phyloP scores from a whole-genome alignment of 2,888 invertebrate genomes.

The Sialis lutaria region DNA sequence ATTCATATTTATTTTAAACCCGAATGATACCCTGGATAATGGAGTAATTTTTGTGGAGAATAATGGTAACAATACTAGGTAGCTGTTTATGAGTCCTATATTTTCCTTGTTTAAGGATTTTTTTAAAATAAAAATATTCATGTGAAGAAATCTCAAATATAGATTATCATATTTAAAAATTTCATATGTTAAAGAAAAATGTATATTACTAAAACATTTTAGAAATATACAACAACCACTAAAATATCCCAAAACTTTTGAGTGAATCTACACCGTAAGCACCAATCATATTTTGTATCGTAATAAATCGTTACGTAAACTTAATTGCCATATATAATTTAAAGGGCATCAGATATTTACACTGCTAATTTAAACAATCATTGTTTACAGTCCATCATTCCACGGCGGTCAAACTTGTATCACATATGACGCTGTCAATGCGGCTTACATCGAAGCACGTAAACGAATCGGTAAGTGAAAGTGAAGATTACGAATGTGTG shows the following conservation, averaged over 20 bases:
- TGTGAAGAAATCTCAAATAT: no score
- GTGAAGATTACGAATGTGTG: no score
- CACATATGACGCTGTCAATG: conserved; percentile 77
- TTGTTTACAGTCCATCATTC: conserved; percentile 38
- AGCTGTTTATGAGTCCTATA: no score
- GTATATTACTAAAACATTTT: neutral
- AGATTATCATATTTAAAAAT: no score
- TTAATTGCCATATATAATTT: neutral
- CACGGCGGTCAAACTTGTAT: conserved; percentile 65
- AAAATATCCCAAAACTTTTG: neutral
- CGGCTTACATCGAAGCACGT: conserved; percentile 72
- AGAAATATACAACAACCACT: neutral
- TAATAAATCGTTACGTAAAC: neutral
- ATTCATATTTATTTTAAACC: no score
- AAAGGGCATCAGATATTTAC: no score
- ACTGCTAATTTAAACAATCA: conserved; percentile 8
- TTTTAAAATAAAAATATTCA: no score
- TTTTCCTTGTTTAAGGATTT: no score
- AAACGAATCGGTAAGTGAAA: conserved; percentile 68
- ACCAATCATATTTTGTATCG: neutral
- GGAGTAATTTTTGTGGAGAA: no score
- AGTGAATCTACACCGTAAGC: neutral
- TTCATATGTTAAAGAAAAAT: no score
- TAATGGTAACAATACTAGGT: no score
- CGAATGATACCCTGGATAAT: no score